Evolutionary conservation across 2,797 vertebrate genomes (phyloP), one percentile per base, ranked within the genome.

Genomic region (Euphonia xanthogaster): DNA sequence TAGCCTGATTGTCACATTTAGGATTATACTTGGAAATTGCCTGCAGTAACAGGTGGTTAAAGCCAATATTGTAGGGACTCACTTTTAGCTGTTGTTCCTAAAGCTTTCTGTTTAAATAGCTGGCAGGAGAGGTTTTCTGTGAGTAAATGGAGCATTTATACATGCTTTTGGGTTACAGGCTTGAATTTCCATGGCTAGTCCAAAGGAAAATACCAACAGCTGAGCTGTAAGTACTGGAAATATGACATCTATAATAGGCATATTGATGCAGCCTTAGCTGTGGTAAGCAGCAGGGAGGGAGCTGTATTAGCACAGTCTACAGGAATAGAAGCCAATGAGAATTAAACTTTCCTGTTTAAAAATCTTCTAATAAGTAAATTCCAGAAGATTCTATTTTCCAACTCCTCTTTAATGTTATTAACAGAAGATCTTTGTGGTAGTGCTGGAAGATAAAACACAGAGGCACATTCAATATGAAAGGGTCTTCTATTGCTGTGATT

Each of bases 211-310:
- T 76, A 54, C 89, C 86, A 96, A 80, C 88, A 88, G 91, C 74
- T 51, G 54, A 97, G 80, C 63, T 88, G 73, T 91, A 93, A 90
- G 95, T 76, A 55, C 89, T 96, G 86, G 83, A 96, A 96, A 97
- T 88, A 93, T 63, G 80, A 88, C 79, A 78, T 82, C 94, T 91
- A 91, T 92, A 95, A 87, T 71, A 87, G 88, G 63, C 50, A 92
- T 68, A 85, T 88, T 87, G 93, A 91, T 81, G 58, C 73, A 94
- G 72, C 57, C 79, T 51, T 54, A 73, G 70, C 58, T 84, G 80
- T 82, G 74, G 88, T 80, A 80, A 86, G 82, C 61, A 72, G 82
- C 80, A 88, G 83, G 84, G 78, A 80, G 44, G 24, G 61, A 91
- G 58, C 37, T 67, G 42, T 76, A 75, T 40, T 57, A 88, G 48